Conservation (phyloP, 2,888 invertebrate species). For the Phyllotreta striolata region DNA sequence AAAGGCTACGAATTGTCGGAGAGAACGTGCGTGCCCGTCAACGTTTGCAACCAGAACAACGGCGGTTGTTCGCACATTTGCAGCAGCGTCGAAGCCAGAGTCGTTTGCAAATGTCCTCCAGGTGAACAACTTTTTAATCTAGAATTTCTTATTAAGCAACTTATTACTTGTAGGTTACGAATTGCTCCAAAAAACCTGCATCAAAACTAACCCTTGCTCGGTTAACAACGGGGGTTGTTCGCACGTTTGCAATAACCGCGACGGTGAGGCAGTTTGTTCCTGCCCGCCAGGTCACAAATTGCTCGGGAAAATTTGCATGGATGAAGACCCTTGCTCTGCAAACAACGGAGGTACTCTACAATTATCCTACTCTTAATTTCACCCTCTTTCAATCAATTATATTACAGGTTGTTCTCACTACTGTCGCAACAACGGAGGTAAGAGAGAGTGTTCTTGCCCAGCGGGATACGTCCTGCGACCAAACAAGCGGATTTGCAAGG, state of each 20-base stretch:
- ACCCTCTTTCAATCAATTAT: not conserved
- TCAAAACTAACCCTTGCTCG: conserved; percentile 60
- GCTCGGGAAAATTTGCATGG: conserved; percentile 58
- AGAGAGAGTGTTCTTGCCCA: conserved; percentile 65
- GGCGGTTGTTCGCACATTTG: conserved; percentile 65
- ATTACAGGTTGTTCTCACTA: conserved; percentile 62
- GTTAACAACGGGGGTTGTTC: conserved; percentile 63
- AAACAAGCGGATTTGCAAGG: conserved; percentile 61
- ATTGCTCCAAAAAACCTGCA: conserved; percentile 57
- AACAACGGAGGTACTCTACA: conserved; percentile 53
- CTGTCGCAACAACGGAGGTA: conserved; percentile 58
- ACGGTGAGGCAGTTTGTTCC: conserved; percentile 65
- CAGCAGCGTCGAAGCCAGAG: conserved; percentile 61
- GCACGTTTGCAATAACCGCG: conserved; percentile 62
- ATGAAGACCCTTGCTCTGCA: conserved; percentile 58
- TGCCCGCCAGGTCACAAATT: conserved; percentile 54
- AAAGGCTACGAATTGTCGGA: conserved; percentile 54
- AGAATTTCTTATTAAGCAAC: not conserved
- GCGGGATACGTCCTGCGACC: conserved; percentile 61
- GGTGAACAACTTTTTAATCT: conserved; percentile 40
- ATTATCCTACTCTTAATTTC: not conserved
- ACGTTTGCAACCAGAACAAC: conserved; percentile 56
- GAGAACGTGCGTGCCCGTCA: conserved; percentile 48
- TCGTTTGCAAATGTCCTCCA: conserved; percentile 63
- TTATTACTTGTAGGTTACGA: conserved; percentile 27